Base-by-base conservation (phyloP, 2,113 vertebrate genomes). In the Solea solea region DNA sequence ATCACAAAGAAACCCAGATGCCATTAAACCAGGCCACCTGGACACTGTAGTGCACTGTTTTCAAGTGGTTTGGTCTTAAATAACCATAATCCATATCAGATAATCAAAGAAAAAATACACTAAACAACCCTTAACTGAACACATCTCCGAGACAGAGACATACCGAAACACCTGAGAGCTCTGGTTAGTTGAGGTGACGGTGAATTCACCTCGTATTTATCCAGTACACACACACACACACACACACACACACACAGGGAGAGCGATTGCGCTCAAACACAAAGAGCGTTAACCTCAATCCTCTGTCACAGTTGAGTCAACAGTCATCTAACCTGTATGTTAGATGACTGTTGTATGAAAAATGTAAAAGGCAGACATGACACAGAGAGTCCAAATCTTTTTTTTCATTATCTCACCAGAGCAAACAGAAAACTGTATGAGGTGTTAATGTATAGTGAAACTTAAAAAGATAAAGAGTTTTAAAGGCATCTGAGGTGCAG, bases 271-370 rank as follows among this genome's bases (percentile, higher is more conserved):
- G 21, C 15, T 34, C 5, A 6, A 3, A 58, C 21, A 51, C 53
- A 58, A 52, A 50, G 44, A 48, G 6, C 11, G 62, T 50, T 58
- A 65, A 58, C 40, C 41, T 27, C 49, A 67, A 53, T 60, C 8
- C n/a, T 60, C 14, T 66, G 25, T 59, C 40, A 66, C 39, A 39
- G 40, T 39, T 21, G n/a, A 44, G 54, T 14, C 58, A 60, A 14
- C 6, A 27, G 12, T 60, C 44, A 60, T 27, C 58, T 45, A n/a
- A 57, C 8, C 14, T 8, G 34, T 14, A 14, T 41, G n/a, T 27
- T 42, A n/a, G 10, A n/a, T 13, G 16, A 13, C 41, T 46, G 11
- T 27, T 57, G 34, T 16, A 15, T n/a, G 8, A 11, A 42, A 42
- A 21, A 21, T 21, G 21, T 21, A 21, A 21, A 21, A 21, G 21